Evolutionary conservation across 2,113 vertebrate genomes (phyloP).

Genomic region (Sorex araneus): DNA sequence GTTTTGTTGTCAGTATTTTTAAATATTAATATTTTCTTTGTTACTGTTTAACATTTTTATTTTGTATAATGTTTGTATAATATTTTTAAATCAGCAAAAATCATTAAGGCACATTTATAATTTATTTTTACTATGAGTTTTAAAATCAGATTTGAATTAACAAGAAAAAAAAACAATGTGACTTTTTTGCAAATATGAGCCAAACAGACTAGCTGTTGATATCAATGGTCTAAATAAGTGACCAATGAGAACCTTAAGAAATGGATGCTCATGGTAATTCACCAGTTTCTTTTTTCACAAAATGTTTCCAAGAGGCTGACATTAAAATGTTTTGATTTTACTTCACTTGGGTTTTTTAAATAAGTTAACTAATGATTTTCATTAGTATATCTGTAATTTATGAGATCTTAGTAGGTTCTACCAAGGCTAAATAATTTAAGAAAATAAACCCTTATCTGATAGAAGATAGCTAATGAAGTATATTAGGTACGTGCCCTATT

Average conservation of each 20-base stretch:
- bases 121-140: conserved; percentile 59
- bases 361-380: conserved; percentile 90
- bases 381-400: conserved; percentile 89
- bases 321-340: conserved; percentile 81
- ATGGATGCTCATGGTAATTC: not conserved
- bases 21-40: conserved; percentile 52
- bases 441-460: conserved; percentile 88
- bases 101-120: conserved; percentile 38
- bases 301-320: conserved; percentile 61
- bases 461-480: conserved; percentile 89
- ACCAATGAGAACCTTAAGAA: conserved; percentile 44
- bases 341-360: conserved; percentile 81
- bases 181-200: conserved; percentile 5
- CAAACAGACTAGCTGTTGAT: conserved; percentile 10
- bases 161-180: conserved; percentile 32
- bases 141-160: conserved; percentile 58
- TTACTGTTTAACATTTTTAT: conserved; percentile 65
- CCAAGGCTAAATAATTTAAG: conserved; percentile 92
- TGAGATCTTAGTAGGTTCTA: conserved; percentile 86
- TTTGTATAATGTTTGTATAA: too few species aligned
- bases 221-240: not conserved
- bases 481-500: conserved; percentile 77
- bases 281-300: conserved; percentile 59
- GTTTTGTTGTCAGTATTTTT: conserved; percentile 57
- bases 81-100: conserved; percentile 57